Base-by-base conservation (phyloP, 2,113 vertebrate species). In the Pseudolaguvia tuberculata region DNA sequence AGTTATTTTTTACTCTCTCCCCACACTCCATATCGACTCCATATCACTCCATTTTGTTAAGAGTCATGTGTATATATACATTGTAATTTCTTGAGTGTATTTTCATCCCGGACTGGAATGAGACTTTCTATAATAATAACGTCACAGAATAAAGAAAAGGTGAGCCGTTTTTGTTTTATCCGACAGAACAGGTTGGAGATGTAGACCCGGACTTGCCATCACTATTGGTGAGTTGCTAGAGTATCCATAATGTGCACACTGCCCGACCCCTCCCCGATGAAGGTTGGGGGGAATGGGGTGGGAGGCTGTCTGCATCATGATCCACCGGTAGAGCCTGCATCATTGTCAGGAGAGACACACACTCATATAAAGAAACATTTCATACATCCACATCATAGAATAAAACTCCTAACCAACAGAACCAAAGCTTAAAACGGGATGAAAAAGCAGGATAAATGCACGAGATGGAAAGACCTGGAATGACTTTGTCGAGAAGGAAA, bases 221-320 rank as follows among this genome's bases (percentile, higher is more conserved):
- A 42, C 8, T 42, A 42, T 42, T 67, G 63, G 8, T 17, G 23
- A 67, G 63, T 67, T 10, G 70, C 12, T 74, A 23, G 82, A 81
- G 80, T 56, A 21, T 56, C 4, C n/a, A 70, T 70, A 51, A 39
- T 70, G 67, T 53, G 63, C 63, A 67, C 45, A 67, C 23, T 53
- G 20, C 51, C 50, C 31, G 29, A 70, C 68, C 68, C 68, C 68
- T 53, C 68, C 68, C 68, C 55, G 29, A 25, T 23, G 31, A 52
- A 70, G 68, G 51, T n/a, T 50, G 23, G 51, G 67, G 23, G 68
- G 13, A 67, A 70, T 23, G 31, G 51, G 31, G 50, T 66, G 63
- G 63, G 51, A 39, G 31, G 31, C 31, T 39, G 29, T 53, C 51
- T 70, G 68, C 68, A 70, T 51, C 68, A 70, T 70, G 50, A 53